These are phyloP conservation scores for Rhagium mordax DNA, from an alignment of 2,888 invertebrate genomes.

Conservation along the genomic window DNA sequence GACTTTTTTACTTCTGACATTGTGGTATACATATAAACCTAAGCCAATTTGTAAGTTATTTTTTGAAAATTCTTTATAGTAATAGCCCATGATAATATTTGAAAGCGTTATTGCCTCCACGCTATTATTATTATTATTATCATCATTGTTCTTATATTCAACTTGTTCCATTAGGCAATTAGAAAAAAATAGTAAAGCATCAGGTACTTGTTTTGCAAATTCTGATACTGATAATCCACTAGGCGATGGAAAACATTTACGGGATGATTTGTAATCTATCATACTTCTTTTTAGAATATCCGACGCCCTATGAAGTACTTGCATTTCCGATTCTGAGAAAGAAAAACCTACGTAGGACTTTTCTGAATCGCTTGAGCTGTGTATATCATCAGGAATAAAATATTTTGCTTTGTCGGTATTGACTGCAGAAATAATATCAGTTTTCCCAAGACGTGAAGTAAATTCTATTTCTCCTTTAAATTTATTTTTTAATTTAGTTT, in stretches of 20 bases:
- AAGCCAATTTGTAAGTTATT: no score
- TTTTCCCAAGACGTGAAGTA: not conserved
- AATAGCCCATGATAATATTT: no score
- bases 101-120: no score
- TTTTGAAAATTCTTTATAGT: no score
- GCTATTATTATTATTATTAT: no score
- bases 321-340: not conserved
- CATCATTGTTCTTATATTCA: no score
- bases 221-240: not conserved
- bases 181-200: not conserved
- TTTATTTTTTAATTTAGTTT: no score
- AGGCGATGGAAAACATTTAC: not conserved
- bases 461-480: not conserved
- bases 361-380: not conserved
- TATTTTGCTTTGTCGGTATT: not conserved
- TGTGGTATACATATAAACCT: no score
- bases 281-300: not conserved
- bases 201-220: not conserved
- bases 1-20: no score
- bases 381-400: not conserved
- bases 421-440: not conserved
- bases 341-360: not conserved
- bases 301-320: not conserved
- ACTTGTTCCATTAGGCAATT: not conserved
- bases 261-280: not conserved